These are phyloP conservation scores for Polypterus senegalus DNA, from an alignment of 2,113 vertebrate species.

Conservation along the genomic window DNA sequence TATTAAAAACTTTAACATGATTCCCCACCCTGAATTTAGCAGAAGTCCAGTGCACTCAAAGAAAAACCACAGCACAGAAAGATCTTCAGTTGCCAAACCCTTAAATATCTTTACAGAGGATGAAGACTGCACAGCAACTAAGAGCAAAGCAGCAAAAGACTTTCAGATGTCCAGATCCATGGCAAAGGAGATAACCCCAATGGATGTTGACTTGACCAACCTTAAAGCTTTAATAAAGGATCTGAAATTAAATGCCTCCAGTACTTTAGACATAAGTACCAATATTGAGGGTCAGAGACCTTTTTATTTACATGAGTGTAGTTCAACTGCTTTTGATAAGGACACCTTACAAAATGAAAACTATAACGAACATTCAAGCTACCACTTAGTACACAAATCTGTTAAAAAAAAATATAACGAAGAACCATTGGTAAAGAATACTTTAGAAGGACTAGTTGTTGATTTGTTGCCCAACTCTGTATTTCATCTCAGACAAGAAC, in stretches of 20 bases:
- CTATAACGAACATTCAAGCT: too few relatives aligned
- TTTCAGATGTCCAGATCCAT: constrained; percentile 23
- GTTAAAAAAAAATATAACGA: too few relatives aligned
- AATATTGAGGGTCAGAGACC: too few relatives aligned
- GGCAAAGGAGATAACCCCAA: constrained; percentile 23
- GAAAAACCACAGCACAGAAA: constrained; percentile 9
- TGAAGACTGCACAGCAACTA: background rate
- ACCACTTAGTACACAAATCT: too few relatives aligned
- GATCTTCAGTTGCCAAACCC: too few relatives aligned
- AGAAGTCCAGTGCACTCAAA: constrained; percentile 38
- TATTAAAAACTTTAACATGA: constrained; percentile 20
- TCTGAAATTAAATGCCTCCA: constrained; percentile 38
- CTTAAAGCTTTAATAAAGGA: constrained; percentile 42
- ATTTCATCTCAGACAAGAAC: too few relatives aligned
- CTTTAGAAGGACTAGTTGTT: too few relatives aligned
- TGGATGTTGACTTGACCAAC: constrained; percentile 40
- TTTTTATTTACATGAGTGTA: too few relatives aligned
- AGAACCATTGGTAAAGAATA: too few relatives aligned
- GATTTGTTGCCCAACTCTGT: too few relatives aligned
- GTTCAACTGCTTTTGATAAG: too few relatives aligned
- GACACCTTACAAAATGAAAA: too few relatives aligned
- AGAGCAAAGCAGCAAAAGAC: constrained; percentile 16
- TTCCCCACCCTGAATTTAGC: constrained; percentile 36
- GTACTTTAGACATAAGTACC: constrained; percentile 13
- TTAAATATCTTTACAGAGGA: background rate